These are phyloP conservation scores for Hoplostethus atlanticus DNA, from an alignment of 2,797 vertebrate genomes.

Conservation along the genomic window DNA sequence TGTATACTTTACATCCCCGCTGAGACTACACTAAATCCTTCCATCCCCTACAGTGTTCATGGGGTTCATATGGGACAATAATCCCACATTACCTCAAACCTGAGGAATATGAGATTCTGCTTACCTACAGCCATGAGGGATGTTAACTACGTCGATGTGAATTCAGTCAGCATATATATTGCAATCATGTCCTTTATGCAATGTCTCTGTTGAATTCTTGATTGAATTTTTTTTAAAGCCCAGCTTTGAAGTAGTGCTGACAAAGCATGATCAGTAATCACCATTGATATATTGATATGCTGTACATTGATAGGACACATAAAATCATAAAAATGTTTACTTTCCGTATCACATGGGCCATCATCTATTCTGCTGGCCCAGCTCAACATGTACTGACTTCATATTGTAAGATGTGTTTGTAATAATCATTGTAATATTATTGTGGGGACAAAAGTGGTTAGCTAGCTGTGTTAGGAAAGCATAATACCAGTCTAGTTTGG, in stretches of 20 bases:
- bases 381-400: too few species aligned
- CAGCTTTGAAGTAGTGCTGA: neutral
- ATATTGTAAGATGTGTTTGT: too few species aligned
- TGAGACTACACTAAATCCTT: conserved; percentile 64
- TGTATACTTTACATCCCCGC: conserved; percentile 56
- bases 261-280: neutral
- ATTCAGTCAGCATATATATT: neutral
- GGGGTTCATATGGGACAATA: conserved; percentile 59
- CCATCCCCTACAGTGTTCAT: conserved; percentile 56
- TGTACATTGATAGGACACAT: neutral
- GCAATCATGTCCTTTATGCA: neutral
- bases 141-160: conserved; percentile 24
- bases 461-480: too few species aligned
- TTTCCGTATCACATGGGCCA: too few species aligned
- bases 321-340: too few species aligned
- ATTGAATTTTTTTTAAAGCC: neutral
- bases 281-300: too few species aligned
- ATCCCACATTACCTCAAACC: conserved; percentile 59
- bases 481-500: too few species aligned
- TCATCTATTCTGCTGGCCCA: too few species aligned
- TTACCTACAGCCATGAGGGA: conserved; percentile 33
- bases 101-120: conserved; percentile 43
- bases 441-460: too few species aligned
- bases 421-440: too few species aligned
- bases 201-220: neutral